These are phyloP conservation scores for Serranus cabrilla DNA, from an alignment of 2,797 vertebrate genomes.

Conservation along the genomic window DNA sequence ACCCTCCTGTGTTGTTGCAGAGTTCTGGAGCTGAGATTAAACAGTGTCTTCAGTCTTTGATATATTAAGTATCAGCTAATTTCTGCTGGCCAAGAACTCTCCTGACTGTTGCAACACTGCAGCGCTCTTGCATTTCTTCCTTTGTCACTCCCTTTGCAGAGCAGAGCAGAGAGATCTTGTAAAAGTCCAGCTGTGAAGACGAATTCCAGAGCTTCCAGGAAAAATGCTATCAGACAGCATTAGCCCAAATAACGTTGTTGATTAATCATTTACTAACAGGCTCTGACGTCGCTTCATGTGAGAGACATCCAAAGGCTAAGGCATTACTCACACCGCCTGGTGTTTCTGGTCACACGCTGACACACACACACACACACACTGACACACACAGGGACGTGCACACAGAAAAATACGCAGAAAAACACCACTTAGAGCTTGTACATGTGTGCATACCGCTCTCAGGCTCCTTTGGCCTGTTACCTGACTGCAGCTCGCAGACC, in stretches of 20 bases:
- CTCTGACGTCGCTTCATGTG: conserved; percentile 75
- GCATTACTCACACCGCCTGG: conserved; percentile 69
- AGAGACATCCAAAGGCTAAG: conserved; percentile 72
- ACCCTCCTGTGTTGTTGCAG: not conserved
- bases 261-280: conserved; percentile 84
- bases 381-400: not conserved
- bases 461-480: conserved; percentile 56
- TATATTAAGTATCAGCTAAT: conserved; percentile 30
- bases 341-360: conserved; percentile 58
- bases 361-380: conserved; percentile 19
- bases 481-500: conserved; percentile 49
- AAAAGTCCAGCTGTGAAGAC: conserved; percentile 81
- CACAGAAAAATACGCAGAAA: conserved; percentile 24
- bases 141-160: conserved; percentile 52
- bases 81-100: conserved; percentile 37
- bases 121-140: conserved; percentile 34
- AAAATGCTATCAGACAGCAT: conserved; percentile 77
- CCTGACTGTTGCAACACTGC: conserved; percentile 63
- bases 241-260: conserved; percentile 74
- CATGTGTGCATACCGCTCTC: conserved; percentile 33
- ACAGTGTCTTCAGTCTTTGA: not conserved
- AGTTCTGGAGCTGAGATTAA: conserved; percentile 21
- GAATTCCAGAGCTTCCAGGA: conserved; percentile 81
- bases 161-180: conserved; percentile 65
- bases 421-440: conserved; percentile 19